Base-by-base conservation (phyloP, 2,888 invertebrate species). In the Melieria omissa region DNA sequence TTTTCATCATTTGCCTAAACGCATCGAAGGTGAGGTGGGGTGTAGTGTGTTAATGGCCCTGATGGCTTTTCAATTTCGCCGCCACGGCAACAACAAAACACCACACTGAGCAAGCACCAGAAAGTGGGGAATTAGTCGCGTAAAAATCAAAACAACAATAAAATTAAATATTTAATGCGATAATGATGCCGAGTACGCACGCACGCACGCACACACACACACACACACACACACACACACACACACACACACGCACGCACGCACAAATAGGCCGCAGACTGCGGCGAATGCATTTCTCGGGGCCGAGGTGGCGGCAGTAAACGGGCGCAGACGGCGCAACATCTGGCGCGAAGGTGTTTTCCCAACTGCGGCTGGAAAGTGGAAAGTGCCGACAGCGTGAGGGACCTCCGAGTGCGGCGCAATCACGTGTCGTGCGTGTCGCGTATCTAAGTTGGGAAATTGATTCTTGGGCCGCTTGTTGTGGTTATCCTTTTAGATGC, bases 141-240 rank as follows among this genome's bases (percentile, higher is more conserved):
- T 29, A 29, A 29, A 65, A 65, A 65, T 65, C 57, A 65, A 65
- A 55, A 55, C 65, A 65, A 46, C 65, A 55, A 65, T 65, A 54
- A 65, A 55, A 45, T 57, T 65, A 54, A 65, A 65, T 65, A 65
- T 65, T 65, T 65, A 45, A 57, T 65, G 16, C 45, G 65, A 42
- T 47, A 52, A 64, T 64, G 63, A 29, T 29, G 29, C 29, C 29
- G 29, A 29, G 29, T 29, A 29, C 29, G 29, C 29, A 29, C 29
- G 29, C 29, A 29, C 29, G 3, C 29, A 3, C 29, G 3, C 16
- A 2, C 16, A 16, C 16, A 52, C 52, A 52, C 52, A 6, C 2
- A 52, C 52, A n/a, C 10, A 52, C 29, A 29, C 29, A 3, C 29
- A 29, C 16, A 2, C 16, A 16, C 16, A 52, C 52, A 52, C 52